Percentiles rank a stretch among this genome's conserved stretches.
Conservation (phyloP, 2,113 vertebrate species). For the Turnix velox region DNA sequence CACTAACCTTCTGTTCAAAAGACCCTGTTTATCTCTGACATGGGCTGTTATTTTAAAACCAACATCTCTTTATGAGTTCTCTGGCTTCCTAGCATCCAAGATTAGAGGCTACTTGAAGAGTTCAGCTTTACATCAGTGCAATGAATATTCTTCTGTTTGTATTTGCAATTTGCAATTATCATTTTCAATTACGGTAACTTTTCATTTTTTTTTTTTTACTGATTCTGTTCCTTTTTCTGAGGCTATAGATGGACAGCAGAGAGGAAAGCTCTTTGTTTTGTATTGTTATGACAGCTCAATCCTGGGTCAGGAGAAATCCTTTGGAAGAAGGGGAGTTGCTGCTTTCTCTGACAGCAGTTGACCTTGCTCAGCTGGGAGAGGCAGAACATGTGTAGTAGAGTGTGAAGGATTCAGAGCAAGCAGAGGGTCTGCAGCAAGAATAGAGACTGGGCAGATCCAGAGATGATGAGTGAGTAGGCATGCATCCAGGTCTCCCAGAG, state of each 20-base stretch:
- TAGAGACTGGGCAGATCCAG: background rate
- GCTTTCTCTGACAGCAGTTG: background rate
- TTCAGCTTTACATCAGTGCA: background rate
- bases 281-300: background rate
- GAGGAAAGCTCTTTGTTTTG: background rate
- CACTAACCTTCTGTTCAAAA: background rate
- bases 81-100: background rate
- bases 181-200: background rate
- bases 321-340: background rate
- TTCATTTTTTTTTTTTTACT: background rate
- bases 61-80: background rate
- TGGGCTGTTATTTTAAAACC: constrained; percentile 26
- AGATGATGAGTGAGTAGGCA: background rate
- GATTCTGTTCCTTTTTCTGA: background rate
- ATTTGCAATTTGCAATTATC: too few relatives aligned
- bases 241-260: background rate
- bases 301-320: background rate
- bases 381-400: background rate
- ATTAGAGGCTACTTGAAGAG: background rate
- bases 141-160: background rate
- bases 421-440: background rate
- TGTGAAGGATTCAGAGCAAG: background rate
- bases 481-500: background rate
- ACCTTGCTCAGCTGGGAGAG: background rate
- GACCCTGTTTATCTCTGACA: background rate